A percentile compares a stretch with the other conserved stretches of the same genome.
Evolutionary conservation across 2,888 invertebrate genomes (phyloP).

Genomic region (Galeopsomyia nigrocyanea): DNA sequence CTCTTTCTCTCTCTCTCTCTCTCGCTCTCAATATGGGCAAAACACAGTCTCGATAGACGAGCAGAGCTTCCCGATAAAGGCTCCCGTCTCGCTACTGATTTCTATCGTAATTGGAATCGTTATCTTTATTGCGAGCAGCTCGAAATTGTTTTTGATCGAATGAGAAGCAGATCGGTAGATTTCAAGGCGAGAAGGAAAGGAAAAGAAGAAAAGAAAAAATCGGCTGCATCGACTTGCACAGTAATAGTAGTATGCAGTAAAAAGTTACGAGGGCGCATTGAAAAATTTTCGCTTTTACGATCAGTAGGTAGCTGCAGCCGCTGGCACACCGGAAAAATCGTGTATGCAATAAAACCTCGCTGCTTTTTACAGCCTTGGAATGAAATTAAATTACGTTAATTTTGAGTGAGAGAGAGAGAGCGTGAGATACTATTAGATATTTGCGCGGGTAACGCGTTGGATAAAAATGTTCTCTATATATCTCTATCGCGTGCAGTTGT

Average conservation of each 20-base stretch:
- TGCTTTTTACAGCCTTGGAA: background rate
- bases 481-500: no score
- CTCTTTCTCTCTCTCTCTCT: background rate
- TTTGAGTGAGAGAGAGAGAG: constrained; percentile 51
- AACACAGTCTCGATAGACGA: no score
- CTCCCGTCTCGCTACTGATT: no score
- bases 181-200: no score
- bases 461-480: background rate
- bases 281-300: constrained; percentile 17
- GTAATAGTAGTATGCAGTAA: background rate
- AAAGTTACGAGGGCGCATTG: constrained; percentile 26
- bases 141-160: no score
- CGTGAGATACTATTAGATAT: constrained; percentile 57
- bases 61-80: no score
- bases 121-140: no score
- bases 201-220: constrained; percentile 8
- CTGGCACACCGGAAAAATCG: background rate
- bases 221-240: background rate
- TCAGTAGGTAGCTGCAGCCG: no score
- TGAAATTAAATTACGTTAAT: constrained; percentile 25
- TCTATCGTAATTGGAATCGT: no score
- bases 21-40: no score
- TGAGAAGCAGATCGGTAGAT: no score
- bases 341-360: constrained; percentile 9
- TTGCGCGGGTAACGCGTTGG: constrained; percentile 35